Conservation (phyloP, 2,113 vertebrate species). For the Gnathonemus echidnorhynchus region DNA sequence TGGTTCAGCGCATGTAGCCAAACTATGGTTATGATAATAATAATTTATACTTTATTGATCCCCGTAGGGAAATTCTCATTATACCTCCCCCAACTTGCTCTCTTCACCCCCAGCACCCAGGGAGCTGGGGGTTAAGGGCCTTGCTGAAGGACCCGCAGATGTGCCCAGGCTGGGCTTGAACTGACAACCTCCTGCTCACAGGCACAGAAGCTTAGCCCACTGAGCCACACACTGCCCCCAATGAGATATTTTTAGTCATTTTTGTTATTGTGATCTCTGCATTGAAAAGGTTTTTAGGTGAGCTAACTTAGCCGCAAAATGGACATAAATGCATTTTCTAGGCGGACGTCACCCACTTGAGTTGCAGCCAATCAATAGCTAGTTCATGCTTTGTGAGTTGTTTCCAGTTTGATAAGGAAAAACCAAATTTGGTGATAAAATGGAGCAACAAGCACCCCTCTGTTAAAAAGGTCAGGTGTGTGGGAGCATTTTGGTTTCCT, state of each 20-base stretch:
- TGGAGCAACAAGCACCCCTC: too few relatives aligned
- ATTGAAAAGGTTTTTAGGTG: neutral
- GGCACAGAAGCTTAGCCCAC: too few relatives aligned
- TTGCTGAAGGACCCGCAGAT: too few relatives aligned
- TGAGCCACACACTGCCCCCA: too few relatives aligned
- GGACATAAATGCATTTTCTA: neutral
- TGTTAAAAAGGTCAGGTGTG: neutral
- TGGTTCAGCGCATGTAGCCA: neutral
- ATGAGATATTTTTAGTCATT: neutral
- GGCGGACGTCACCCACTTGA: neutral
- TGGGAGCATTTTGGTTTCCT: neutral
- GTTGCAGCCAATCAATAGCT: neutral
- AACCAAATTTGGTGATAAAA: neutral
- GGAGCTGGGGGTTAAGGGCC: too few relatives aligned
- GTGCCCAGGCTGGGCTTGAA: too few relatives aligned
- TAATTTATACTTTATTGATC: too few relatives aligned
- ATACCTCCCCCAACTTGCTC: too few relatives aligned
- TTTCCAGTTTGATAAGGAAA: neutral
- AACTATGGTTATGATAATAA: neutral
- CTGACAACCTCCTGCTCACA: too few relatives aligned
- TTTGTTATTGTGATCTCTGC: neutral
- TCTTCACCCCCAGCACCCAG: too few relatives aligned
- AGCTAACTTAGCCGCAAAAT: neutral
- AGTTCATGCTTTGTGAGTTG: neutral
- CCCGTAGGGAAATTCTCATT: too few relatives aligned